These are phyloP conservation scores for Bellardia bayeri DNA, from an alignment of 2,888 invertebrate species.

Conservation along the genomic window DNA sequence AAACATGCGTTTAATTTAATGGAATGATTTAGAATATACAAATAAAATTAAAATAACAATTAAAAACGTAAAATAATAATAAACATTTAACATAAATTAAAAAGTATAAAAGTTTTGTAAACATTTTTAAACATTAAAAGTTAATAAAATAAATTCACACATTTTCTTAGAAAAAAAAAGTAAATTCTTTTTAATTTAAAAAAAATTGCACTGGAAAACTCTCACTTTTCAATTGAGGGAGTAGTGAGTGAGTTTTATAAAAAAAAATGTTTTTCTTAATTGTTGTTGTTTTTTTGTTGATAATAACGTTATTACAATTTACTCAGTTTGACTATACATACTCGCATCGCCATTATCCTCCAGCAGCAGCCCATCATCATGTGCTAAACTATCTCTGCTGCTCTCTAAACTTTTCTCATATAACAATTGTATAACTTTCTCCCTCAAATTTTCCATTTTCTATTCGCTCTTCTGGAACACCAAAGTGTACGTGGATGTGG, in stretches of 20 bases:
- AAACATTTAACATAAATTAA: no score
- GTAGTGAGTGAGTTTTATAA: neutral
- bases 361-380: neutral
- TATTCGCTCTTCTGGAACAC: conserved; percentile 82
- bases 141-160: conserved; percentile 33
- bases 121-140: neutral
- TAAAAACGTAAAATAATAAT: no score
- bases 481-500: conserved; percentile 77
- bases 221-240: conserved; percentile 38
- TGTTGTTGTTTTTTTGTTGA: neutral
- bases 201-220: conserved; percentile 51
- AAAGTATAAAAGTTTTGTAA: neutral
- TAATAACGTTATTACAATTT: conserved; percentile 1
- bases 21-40: no score
- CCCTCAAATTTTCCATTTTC: conserved; percentile 72
- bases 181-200: neutral
- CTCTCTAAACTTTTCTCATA: conserved; percentile 63
- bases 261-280: neutral
- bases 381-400: conserved; percentile 25
- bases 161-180: conserved; percentile 29
- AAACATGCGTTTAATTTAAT: no score
- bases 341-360: conserved; percentile 4
- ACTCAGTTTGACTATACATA: conserved; percentile 25
- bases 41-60: no score
- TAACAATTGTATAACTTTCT: conserved; percentile 69